Base-by-base conservation (phyloP, 2,888 invertebrate species). In the Tachina fera region DNA sequence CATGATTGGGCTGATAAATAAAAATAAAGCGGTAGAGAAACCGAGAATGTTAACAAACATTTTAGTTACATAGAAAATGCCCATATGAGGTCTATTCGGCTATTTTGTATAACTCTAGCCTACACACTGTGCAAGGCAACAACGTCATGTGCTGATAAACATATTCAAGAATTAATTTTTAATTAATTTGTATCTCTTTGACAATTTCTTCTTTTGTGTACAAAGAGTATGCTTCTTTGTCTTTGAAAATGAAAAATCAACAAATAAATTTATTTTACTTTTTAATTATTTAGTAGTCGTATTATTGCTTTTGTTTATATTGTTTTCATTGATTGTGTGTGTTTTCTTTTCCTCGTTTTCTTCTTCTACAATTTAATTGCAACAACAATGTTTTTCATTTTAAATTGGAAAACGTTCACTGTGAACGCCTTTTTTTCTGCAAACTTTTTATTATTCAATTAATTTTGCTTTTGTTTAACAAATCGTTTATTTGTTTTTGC, bases 171-270 rank as follows among this genome's bases (percentile, higher is more conserved):
- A 22, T 39, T 58, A 22, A 39, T 14, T 9, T 13, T n/a, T 58
- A 22, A 58, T 31, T 14, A 2, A 14, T 58, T 31, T 58, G 1
- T 8, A 8, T 39, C 14, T 39, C 9, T 39, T n/a, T 14, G 1
- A 9, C 8, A 1, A 8, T 58, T 31, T 3, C 10, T 39, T 11
- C 3, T 58, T 58, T 56, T 58, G 31, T 9, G 1, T 8, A 31
- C 9, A 3, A 58, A 31, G 1, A 58, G 2, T n/a, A 49, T 49
- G 9, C n/a, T 10, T 16, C 16, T 53, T 8, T 56, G 16, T 8
- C 22, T 71, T 11, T 9, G 31, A 9, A 71, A 58, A 72, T 47
- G 16, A 39, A 72, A 72, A 72, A 16, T 39, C 39, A 60, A 39
- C 58, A 60, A 16, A 45, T n/a, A 72, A 72, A 47, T 47, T 47